Conservation (phyloP, 2,797 vertebrate genomes). For the Otus scops region DNA sequence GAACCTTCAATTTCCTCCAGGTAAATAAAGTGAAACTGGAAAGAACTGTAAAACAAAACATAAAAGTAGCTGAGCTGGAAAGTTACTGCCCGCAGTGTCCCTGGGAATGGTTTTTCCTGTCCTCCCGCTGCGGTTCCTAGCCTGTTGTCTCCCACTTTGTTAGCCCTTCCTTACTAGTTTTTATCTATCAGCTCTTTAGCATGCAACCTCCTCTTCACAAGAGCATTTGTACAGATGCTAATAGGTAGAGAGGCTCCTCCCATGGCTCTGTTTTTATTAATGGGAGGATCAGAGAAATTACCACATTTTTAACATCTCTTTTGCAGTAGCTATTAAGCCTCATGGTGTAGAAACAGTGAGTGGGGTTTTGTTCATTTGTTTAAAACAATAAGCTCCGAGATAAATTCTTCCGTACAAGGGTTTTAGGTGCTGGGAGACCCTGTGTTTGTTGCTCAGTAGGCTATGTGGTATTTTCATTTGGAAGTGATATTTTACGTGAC, state of each 20-base stretch:
- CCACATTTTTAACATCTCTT: background rate
- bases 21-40: conserved; percentile 29
- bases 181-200: background rate
- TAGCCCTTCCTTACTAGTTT: background rate
- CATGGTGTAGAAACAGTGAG: background rate
- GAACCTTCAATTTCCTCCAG: conserved; percentile 16
- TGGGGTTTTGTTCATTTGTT: background rate
- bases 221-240: background rate
- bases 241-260: background rate
- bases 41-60: background rate
- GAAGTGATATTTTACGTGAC: background rate
- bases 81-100: background rate
- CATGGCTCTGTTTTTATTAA: background rate
- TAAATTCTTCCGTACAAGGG: background rate
- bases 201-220: background rate
- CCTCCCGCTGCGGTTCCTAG: background rate
- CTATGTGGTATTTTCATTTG: background rate
- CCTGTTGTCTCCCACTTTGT: background rate
- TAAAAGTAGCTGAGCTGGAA: background rate
- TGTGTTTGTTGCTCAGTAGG: background rate
- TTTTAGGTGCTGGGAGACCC: background rate
- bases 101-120: background rate
- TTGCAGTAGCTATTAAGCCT: background rate
- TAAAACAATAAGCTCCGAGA: background rate
- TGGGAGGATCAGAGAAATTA: background rate